These are phyloP conservation scores for Bembecia ichneumoniformis DNA, from an alignment of 2,888 invertebrate genomes.

Conservation along the genomic window DNA sequence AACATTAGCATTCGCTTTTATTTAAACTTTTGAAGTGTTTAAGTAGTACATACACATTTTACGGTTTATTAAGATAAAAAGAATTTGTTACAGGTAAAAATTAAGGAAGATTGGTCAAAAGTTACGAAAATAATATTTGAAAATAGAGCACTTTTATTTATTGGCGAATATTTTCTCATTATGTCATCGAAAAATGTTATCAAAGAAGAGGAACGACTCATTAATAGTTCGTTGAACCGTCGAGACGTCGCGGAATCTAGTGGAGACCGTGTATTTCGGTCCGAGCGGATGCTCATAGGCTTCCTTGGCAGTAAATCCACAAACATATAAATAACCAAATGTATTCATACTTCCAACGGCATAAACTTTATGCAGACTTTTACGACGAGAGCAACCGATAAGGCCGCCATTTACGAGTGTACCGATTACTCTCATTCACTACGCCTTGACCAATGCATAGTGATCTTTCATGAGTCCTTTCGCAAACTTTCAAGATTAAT, in stretches of 20 bases:
- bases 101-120: too few species aligned
- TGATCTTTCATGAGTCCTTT: slow-evolving; percentile 10
- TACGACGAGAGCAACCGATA: slow-evolving; percentile 39
- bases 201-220: neutral
- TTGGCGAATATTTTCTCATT: neutral
- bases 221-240: slow-evolving; percentile 51
- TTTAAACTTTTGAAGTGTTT: too few species aligned
- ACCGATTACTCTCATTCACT: slow-evolving; percentile 36
- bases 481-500: neutral
- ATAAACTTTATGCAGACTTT: slow-evolving; percentile 39
- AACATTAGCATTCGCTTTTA: too few species aligned
- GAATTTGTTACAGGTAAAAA: too few species aligned
- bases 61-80: too few species aligned
- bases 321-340: slow-evolving; percentile 49
- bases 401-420: slow-evolving; percentile 36
- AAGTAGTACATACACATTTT: too few species aligned
- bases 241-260: slow-evolving; percentile 69
- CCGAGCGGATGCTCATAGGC: slow-evolving; percentile 52
- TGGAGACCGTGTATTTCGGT: slow-evolving; percentile 56
- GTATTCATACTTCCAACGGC: slow-evolving; percentile 35
- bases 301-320: slow-evolving; percentile 56
- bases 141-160: neutral
- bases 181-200: neutral
- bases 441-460: slow-evolving; percentile 10
- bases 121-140: neutral